These are phyloP conservation scores for Trididemnum clinides DNA, from an alignment of 23 tunicate species.

Conservation along the genomic window DNA sequence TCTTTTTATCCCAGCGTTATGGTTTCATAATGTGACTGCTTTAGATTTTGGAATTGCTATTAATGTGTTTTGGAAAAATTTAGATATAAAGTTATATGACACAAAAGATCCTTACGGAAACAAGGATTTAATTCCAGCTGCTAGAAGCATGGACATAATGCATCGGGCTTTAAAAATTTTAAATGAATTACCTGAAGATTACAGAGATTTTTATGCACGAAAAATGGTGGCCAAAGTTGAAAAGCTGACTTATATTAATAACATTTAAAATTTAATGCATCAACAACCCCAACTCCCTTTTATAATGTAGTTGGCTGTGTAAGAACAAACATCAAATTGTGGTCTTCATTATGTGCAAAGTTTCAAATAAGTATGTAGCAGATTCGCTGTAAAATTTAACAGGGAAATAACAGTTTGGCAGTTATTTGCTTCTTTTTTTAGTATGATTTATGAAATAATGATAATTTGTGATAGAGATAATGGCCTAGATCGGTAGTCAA, in stretches of 20 bases:
- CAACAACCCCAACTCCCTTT: too few relatives aligned
- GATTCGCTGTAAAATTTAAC: too few relatives aligned
- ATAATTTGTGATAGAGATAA: too few relatives aligned
- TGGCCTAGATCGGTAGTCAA: too few relatives aligned
- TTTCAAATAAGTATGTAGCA: too few relatives aligned
- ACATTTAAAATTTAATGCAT: too few relatives aligned
- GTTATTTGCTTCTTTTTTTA: too few relatives aligned
- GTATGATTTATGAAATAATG: too few relatives aligned
- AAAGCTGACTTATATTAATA: background rate
- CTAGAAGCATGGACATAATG: constrained; percentile 68
- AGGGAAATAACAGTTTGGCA: too few relatives aligned
- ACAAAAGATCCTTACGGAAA: constrained; percentile 92
- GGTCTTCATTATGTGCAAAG: too few relatives aligned
- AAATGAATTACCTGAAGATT: constrained; percentile 65
- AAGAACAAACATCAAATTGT: too few relatives aligned
- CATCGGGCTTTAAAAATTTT: constrained; percentile 70
- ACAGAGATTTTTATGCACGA: constrained; percentile 91
- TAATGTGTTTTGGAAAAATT: constrained; percentile 91
- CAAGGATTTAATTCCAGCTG: constrained; percentile 89
- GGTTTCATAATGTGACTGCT: constrained; percentile 95
- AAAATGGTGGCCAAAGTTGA: constrained; percentile 64
- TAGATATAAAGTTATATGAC: constrained; percentile 57
- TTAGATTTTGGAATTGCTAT: constrained; percentile 92
- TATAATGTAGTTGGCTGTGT: too few relatives aligned
- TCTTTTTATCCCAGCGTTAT: constrained; percentile 92